Evolutionary conservation across 2,113 vertebrate genomes (phyloP).

Genomic region (Engraulis encrasicolus): DNA sequence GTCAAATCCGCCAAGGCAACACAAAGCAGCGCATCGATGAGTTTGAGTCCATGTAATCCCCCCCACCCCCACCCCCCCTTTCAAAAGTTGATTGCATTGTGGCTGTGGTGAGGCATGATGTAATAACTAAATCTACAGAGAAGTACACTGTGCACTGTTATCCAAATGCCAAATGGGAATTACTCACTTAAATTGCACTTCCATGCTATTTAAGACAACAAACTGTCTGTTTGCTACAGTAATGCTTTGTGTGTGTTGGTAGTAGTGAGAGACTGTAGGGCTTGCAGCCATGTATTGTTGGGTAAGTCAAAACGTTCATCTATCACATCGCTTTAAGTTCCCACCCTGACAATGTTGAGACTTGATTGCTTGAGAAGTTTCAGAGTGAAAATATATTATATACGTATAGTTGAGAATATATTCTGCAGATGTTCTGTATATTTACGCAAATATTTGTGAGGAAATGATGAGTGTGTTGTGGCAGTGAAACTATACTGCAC

Average conservation of each 20-base stretch:
- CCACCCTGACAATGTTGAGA: background rate
- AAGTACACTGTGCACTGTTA: background rate
- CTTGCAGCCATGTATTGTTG: background rate
- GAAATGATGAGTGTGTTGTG: background rate
- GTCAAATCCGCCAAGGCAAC: conserved; percentile 96
- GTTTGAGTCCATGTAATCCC: conserved; percentile 93
- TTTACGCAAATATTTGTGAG: background rate
- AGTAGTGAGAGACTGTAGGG: background rate
- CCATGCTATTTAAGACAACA: conserved; percentile 14
- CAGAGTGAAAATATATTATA: background rate
- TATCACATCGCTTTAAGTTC: background rate
- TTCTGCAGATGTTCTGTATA: background rate
- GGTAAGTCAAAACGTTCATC: background rate
- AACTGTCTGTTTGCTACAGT: background rate
- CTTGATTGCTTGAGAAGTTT: background rate
- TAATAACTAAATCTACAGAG: background rate
- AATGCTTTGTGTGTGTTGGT: background rate
- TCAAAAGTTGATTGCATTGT: background rate
- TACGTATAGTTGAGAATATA: background rate
- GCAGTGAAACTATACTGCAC: background rate
- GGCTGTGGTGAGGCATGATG: background rate
- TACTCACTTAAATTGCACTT: too few relatives aligned
- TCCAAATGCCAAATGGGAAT: too few relatives aligned
- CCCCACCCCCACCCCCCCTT: too few relatives aligned
- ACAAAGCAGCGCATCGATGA: conserved; percentile 98